phyloP scores from a whole-genome alignment of 2,113 vertebrate species.

The Brienomyrus longianalis region DNA sequence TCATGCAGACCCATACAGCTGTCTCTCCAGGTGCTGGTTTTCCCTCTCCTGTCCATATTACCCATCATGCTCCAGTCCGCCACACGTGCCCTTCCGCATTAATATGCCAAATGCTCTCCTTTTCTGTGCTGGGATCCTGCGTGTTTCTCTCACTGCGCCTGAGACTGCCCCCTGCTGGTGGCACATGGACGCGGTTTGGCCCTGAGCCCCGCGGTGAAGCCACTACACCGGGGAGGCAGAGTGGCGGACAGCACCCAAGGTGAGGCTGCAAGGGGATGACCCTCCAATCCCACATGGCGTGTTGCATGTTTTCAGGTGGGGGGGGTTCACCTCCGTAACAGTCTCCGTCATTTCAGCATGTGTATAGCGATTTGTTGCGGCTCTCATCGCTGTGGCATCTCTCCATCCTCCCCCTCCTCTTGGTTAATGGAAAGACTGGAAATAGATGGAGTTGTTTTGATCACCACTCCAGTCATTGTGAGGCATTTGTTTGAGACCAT shows the following conservation, averaged over 20 bases:
- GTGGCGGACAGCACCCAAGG: not conserved
- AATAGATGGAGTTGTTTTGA: slow-evolving; percentile 12
- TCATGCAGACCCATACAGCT: not conserved
- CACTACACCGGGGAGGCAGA: not conserved
- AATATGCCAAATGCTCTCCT: not conserved
- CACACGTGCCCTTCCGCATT: not conserved
- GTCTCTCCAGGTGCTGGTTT: not conserved
- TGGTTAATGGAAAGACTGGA: slow-evolving; percentile 18
- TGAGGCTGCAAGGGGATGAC: not conserved
- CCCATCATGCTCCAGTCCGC: not conserved
- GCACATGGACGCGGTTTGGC: slow-evolving; percentile 74
- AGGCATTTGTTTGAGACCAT: not conserved
- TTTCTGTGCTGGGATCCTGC: not conserved
- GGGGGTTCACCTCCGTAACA: not conserved
- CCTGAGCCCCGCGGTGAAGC: slow-evolving; percentile 59
- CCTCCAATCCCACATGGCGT: not conserved
- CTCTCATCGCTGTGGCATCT: not conserved
- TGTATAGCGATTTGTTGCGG: not conserved
- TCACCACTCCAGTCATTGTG: slow-evolving; percentile 3
- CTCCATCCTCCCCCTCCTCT: not conserved
- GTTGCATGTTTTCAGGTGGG: not conserved
- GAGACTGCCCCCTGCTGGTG: slow-evolving; percentile 73
- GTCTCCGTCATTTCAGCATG: not conserved
- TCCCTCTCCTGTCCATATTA: not conserved
- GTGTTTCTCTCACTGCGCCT: not conserved